phyloP scores from a whole-genome alignment of 2,888 invertebrate species.

The Miltochrista miniata region DNA sequence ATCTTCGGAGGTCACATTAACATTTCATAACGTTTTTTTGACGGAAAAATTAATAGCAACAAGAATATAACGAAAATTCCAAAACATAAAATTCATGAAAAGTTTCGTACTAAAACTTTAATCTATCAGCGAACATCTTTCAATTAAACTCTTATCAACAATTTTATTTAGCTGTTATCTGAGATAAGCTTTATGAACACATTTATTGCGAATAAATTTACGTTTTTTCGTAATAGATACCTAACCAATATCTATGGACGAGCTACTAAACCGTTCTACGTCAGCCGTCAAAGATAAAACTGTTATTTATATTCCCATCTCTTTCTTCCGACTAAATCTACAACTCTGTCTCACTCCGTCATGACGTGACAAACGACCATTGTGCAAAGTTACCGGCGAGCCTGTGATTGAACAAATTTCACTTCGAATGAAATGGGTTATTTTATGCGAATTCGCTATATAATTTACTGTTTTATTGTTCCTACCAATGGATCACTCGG shows the following conservation, averaged over 20 bases:
- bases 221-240: constrained; percentile 28
- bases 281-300: constrained; percentile 43
- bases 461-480: constrained; percentile 10
- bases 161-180: constrained; percentile 4
- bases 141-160: constrained; percentile 4
- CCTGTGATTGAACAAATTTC: constrained; percentile 59
- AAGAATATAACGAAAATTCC: no score
- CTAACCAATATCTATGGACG: constrained; percentile 15
- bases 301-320: constrained; percentile 42
- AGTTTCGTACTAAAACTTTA: no score
- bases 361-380: constrained; percentile 60
- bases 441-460: constrained; percentile 25
- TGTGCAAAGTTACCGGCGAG: constrained; percentile 36
- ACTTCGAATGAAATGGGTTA: constrained; percentile 42
- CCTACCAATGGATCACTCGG: constrained; percentile 8
- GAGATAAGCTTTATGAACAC: constrained; percentile 21
- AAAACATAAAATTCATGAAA: no score
- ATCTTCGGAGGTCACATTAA: no score
- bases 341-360: constrained; percentile 33
- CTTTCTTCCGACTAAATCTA: constrained; percentile 24
- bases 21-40: no score
- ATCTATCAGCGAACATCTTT: neutral
- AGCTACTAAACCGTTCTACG: constrained; percentile 28
- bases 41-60: no score
- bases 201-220: constrained; percentile 31